phyloP scores from a whole-genome alignment of 2,797 vertebrate genomes.

The Pipistrellus pygmaeus region DNA sequence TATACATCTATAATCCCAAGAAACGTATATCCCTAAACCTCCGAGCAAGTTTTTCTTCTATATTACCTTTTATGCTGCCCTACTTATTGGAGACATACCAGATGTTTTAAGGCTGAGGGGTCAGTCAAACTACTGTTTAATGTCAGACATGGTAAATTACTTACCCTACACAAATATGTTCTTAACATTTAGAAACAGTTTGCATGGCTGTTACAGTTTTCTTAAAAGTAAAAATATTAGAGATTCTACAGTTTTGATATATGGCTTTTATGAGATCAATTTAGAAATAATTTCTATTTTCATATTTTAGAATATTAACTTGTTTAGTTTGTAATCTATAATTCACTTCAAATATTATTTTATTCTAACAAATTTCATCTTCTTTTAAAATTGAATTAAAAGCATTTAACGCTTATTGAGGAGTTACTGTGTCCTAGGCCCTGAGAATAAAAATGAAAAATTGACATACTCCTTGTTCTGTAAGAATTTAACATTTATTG shows the following conservation, averaged over 20 bases:
- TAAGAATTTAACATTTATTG: slow-evolving; percentile 24
- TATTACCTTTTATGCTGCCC: slow-evolving; percentile 68
- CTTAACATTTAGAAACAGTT: slow-evolving; percentile 58
- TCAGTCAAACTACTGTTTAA: slow-evolving; percentile 69
- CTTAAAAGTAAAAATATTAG: slow-evolving; percentile 15
- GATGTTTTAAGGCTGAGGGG: slow-evolving; percentile 70
- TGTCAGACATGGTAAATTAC: slow-evolving; percentile 69
- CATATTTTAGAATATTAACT: slow-evolving; percentile 1
- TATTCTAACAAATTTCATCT: slow-evolving; percentile 37
- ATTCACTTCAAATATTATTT: neutral
- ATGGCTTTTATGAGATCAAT: neutral
- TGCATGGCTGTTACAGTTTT: slow-evolving; percentile 33
- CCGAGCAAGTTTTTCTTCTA: slow-evolving; percentile 66
- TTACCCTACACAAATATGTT: slow-evolving; percentile 40
- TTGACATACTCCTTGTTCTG: neutral
- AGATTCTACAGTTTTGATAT: slow-evolving; percentile 3
- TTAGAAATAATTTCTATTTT: slow-evolving; percentile 43
- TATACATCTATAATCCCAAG: slow-evolving; percentile 70
- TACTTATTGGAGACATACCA: slow-evolving; percentile 72
- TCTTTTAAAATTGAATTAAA: slow-evolving; percentile 42
- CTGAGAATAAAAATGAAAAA: slow-evolving; percentile 28
- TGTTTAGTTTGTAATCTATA: neutral
- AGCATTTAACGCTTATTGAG: slow-evolving; percentile 51
- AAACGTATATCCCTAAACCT: slow-evolving; percentile 66
- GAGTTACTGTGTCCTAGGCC: neutral